These are phyloP conservation scores for Pseudopipra pipra DNA, from an alignment of 2,113 vertebrate genomes.

Conservation along the genomic window DNA sequence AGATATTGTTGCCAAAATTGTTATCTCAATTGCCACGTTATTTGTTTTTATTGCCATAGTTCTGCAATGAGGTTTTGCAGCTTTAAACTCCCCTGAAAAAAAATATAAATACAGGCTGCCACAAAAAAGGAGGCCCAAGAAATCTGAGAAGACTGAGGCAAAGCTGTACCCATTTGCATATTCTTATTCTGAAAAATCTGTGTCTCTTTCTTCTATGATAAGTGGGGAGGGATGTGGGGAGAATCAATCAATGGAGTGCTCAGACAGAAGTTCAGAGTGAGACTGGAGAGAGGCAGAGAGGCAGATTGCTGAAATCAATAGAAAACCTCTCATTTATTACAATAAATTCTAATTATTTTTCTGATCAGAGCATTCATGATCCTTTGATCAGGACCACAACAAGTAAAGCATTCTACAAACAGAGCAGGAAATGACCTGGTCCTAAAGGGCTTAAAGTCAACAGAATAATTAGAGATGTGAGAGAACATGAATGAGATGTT, in stretches of 20 bases:
- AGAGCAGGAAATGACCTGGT: not conserved
- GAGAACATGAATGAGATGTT: not conserved
- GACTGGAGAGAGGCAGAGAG: not conserved
- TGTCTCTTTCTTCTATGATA: not conserved
- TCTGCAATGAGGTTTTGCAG: conserved; percentile 28
- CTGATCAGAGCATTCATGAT: not conserved
- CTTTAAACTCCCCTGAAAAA: not conserved
- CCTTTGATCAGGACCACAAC: not conserved
- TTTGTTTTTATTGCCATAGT: conserved; percentile 41
- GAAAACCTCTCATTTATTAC: not conserved
- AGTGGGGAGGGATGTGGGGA: not conserved
- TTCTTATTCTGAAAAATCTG: not conserved
- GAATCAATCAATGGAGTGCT: not conserved
- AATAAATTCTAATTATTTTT: not conserved
- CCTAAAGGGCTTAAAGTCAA: not conserved
- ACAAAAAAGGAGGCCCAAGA: not conserved
- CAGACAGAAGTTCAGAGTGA: not conserved
- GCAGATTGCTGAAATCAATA: not conserved
- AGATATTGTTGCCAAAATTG: conserved; percentile 8
- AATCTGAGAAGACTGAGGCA: not conserved
- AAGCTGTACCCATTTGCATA: not conserved
- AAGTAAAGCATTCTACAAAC: not conserved
- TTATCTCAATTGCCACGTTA: not conserved
- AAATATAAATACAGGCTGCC: not conserved
- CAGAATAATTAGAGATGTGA: not conserved